A percentile compares a stretch with the other conserved stretches of the same genome.
Evolutionary conservation across 2,888 invertebrate species (phyloP).

Genomic region (Barypeithes pellucidus): DNA sequence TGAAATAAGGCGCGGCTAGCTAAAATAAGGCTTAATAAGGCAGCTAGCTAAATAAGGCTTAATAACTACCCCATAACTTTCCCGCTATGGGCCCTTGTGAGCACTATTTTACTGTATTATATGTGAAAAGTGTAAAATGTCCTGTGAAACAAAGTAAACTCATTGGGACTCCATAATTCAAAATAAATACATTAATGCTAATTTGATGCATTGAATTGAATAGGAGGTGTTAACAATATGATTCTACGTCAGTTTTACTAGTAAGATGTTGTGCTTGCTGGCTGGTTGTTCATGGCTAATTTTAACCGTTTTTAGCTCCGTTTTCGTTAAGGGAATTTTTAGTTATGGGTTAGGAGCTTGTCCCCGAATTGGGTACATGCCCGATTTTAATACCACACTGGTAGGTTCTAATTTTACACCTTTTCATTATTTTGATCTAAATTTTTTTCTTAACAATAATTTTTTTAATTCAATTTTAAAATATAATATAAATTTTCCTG

Average conservation of each 20-base stretch:
- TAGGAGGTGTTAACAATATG: conserved; percentile 44
- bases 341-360: conserved; percentile 78
- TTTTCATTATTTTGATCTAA: neutral
- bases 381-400: conserved; percentile 77
- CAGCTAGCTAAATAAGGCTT: too few relatives aligned
- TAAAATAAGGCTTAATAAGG: too few relatives aligned
- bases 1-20: too few relatives aligned
- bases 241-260: conserved; percentile 27
- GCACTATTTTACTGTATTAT: too few relatives aligned
- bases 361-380: conserved; percentile 78
- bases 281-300: conserved; percentile 38
- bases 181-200: conserved; percentile 50
- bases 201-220: conserved; percentile 46
- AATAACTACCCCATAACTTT: too few relatives aligned
- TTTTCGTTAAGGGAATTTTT: conserved; percentile 14
- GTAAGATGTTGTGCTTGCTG: conserved; percentile 47
- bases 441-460: too few relatives aligned
- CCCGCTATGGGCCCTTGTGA: too few relatives aligned
- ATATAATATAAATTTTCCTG: too few relatives aligned
- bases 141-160: conserved; percentile 23
- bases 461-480: too few relatives aligned
- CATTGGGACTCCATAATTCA: conserved; percentile 36
- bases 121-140: conserved; percentile 33
- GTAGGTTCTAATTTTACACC: conserved; percentile 66
- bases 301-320: conserved; percentile 15